A percentile compares a stretch with the other conserved stretches of the same genome.
phyloP scores from a whole-genome alignment of 2,797 vertebrate species.

The Saguinus oedipus region DNA sequence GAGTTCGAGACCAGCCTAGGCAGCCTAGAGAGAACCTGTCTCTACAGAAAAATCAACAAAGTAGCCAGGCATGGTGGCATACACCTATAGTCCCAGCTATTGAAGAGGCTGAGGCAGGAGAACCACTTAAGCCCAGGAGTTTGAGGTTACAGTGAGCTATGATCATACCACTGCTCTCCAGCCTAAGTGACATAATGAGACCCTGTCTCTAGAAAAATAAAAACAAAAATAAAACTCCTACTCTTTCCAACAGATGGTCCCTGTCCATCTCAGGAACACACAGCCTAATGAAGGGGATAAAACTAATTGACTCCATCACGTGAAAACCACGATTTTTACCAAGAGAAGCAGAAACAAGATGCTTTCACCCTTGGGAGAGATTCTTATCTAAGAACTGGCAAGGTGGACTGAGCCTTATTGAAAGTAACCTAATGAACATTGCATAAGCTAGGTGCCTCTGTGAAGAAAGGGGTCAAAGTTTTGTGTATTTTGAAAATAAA shows the following conservation, averaged over 20 bases:
- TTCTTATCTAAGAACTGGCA: neutral
- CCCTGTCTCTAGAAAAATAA: neutral
- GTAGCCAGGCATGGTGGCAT: neutral
- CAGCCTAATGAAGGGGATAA: neutral
- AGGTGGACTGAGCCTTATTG: neutral
- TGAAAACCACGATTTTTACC: neutral
- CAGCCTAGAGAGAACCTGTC: neutral
- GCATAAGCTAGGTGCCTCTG: slow-evolving; percentile 58
- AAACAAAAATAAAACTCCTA: neutral
- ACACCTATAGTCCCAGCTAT: neutral
- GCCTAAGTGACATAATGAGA: neutral
- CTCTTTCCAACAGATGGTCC: neutral
- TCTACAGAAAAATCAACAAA: neutral
- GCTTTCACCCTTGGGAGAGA: neutral
- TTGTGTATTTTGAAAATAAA: slow-evolving; percentile 64
- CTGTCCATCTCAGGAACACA: neutral
- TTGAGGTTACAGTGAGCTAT: neutral
- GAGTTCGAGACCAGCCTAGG: neutral
- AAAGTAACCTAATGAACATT: slow-evolving; percentile 64
- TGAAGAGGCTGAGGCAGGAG: neutral
- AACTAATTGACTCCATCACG: neutral
- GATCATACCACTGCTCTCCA: neutral
- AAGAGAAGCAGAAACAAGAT: neutral
- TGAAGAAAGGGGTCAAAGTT: slow-evolving; percentile 71
- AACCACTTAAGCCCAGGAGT: neutral